Conservation (phyloP, 2,888 invertebrate genomes). For the Xanthostigma xanthostigma region DNA sequence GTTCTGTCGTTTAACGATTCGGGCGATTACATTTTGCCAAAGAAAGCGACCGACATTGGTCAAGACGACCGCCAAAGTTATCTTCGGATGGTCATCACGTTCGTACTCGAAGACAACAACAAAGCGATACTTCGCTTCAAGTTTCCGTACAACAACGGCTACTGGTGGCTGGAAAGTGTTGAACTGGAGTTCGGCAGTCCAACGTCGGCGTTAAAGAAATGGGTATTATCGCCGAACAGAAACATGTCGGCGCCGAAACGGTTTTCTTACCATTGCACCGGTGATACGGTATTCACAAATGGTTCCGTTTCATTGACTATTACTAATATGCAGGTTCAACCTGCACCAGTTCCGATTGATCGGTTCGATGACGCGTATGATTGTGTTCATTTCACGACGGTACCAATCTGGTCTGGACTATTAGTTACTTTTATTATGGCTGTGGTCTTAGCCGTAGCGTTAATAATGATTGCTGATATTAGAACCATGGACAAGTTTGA, state of each 20-base stretch:
- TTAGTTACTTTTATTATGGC: constrained; percentile 46
- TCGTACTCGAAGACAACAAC: constrained; percentile 19
- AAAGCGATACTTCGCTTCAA: constrained; percentile 24
- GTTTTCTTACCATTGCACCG: constrained; percentile 33
- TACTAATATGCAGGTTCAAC: constrained; percentile 30
- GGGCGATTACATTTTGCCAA: constrained; percentile 12
- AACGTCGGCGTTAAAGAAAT: constrained; percentile 8
- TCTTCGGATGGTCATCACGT: constrained; percentile 21
- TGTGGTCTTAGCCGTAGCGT: constrained; percentile 46
- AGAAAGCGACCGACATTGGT: constrained; percentile 10
- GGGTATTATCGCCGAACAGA: constrained; percentile 19
- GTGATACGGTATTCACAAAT: constrained; percentile 20
- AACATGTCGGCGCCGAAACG: constrained; percentile 21
- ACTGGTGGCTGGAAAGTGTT: constrained; percentile 24
- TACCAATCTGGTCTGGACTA: constrained; percentile 59
- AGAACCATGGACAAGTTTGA: constrained; percentile 73
- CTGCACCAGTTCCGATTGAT: constrained; percentile 22
- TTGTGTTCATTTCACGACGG: constrained; percentile 59
- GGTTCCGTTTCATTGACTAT: constrained; percentile 21
- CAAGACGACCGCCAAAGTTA: constrained; percentile 15
- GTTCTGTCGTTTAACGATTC: background rate
- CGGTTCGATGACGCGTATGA: constrained; percentile 46
- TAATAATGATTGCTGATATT: constrained; percentile 54
- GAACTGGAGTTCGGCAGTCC: constrained; percentile 16
- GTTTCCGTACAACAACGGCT: constrained; percentile 20